phyloP scores from a whole-genome alignment of 2,888 invertebrate genomes.

The Acheta domesticus region DNA sequence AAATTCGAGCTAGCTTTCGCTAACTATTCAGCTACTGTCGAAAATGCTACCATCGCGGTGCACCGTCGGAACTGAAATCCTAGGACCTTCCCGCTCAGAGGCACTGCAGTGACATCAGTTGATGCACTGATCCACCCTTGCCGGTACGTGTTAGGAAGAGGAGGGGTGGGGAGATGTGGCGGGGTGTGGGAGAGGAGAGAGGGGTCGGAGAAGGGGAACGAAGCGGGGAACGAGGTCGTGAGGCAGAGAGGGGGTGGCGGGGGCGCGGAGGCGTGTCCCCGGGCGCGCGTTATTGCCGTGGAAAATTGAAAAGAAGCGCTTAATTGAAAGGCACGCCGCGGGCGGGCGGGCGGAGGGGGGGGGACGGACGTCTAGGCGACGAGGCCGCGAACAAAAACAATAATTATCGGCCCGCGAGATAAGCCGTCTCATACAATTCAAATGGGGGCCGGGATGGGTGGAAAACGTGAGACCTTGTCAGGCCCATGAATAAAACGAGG shows the following conservation, averaged over 20 bases:
- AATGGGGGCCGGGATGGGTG: not conserved
- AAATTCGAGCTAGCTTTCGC: too few species aligned
- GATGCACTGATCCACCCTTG: too few species aligned
- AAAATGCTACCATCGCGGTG: too few species aligned
- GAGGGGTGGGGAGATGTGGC: too few species aligned
- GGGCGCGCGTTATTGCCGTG: not conserved
- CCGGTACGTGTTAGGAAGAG: too few species aligned
- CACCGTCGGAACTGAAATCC: too few species aligned
- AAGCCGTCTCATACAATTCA: constrained; percentile 18
- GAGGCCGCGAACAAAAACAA: not conserved
- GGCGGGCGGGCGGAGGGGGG: not conserved
- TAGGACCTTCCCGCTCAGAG: too few species aligned
- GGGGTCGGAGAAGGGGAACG: too few species aligned
- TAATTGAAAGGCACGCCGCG: constrained; percentile 4
- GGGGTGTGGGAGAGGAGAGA: too few species aligned
- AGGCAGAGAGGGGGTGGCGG: not conserved
- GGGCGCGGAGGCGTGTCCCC: not conserved
- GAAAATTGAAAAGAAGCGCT: constrained; percentile 2
- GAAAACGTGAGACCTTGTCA: not conserved
- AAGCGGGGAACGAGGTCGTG: too few species aligned
- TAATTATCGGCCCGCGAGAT: constrained; percentile 8
- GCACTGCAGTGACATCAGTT: too few species aligned
- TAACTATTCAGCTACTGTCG: too few species aligned
- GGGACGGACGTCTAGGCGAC: not conserved
- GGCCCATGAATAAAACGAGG: not conserved